These are phyloP conservation scores for Pocillopora meandrina DNA, from an alignment of 92 coral and sea anemone genomes.

Conservation along the genomic window DNA sequence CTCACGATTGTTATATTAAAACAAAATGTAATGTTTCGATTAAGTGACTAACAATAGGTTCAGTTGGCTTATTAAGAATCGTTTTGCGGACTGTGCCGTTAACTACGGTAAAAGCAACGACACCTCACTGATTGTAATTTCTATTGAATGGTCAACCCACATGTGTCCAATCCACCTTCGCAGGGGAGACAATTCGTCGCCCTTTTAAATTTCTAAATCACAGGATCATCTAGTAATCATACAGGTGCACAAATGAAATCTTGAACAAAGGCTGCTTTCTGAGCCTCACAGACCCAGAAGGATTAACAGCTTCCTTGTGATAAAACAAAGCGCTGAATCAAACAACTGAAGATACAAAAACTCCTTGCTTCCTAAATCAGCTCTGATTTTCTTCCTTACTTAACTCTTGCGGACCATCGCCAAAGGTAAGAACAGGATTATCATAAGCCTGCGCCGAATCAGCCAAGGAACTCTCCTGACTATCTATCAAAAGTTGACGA, in stretches of 20 bases:
- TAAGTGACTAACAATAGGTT: not conserved
- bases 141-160: not conserved
- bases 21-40: not conserved
- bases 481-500: conserved; percentile 11
- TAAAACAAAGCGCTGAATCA: not conserved
- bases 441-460: conserved; percentile 62
- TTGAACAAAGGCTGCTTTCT: not conserved
- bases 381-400: not conserved
- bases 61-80: not conserved
- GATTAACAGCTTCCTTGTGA: not conserved
- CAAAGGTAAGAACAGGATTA: conserved; percentile 65
- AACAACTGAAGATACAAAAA: not conserved
- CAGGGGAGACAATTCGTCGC: not conserved
- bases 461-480: not conserved
- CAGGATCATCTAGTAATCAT: not conserved
- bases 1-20: no score
- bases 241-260: not conserved
- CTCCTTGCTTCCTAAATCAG: not conserved
- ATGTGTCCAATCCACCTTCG: not conserved
- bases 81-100: not conserved
- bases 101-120: not conserved
- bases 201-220: not conserved
- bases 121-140: not conserved
- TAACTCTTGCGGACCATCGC: conserved; percentile 22
- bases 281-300: not conserved